A percentile compares a stretch with the other conserved stretches of the same genome.
Conservation (phyloP, 2,113 vertebrate genomes). For the Heliornis fulica region DNA sequence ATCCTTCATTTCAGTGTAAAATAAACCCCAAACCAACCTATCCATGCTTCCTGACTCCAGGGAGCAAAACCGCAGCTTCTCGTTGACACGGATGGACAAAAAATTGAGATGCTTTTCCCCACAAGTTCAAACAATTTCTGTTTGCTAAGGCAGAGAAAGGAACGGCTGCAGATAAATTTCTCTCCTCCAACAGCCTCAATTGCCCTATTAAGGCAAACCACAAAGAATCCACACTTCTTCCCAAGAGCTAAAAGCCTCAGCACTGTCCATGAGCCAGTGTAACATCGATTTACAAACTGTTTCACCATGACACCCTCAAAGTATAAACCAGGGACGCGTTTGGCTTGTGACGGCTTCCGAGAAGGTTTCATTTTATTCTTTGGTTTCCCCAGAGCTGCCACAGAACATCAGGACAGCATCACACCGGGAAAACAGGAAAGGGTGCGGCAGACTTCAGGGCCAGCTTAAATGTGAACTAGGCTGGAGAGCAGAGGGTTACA, state of each 20-base stretch:
- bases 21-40: too few species aligned
- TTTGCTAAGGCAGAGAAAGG: neutral
- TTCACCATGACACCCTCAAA: neutral
- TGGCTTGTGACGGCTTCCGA: neutral
- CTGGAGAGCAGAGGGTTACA: neutral
- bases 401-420: neutral
- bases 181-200: neutral
- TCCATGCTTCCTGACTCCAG: neutral
- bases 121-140: neutral
- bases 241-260: neutral
- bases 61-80: neutral
- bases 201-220: neutral
- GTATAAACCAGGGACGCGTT: neutral
- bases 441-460: neutral
- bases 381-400: neutral
- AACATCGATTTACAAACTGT: neutral
- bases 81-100: fast-evolving
- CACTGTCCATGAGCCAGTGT: neutral
- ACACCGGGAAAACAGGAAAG: neutral
- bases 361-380: neutral
- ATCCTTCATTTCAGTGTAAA: neutral
- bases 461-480: neutral
- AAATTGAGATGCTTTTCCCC: neutral
- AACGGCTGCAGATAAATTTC: fast-evolving
- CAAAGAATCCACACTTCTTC: neutral